These are phyloP conservation scores for Adela reaumurella DNA, from an alignment of 2,888 invertebrate genomes.

Conservation along the genomic window DNA sequence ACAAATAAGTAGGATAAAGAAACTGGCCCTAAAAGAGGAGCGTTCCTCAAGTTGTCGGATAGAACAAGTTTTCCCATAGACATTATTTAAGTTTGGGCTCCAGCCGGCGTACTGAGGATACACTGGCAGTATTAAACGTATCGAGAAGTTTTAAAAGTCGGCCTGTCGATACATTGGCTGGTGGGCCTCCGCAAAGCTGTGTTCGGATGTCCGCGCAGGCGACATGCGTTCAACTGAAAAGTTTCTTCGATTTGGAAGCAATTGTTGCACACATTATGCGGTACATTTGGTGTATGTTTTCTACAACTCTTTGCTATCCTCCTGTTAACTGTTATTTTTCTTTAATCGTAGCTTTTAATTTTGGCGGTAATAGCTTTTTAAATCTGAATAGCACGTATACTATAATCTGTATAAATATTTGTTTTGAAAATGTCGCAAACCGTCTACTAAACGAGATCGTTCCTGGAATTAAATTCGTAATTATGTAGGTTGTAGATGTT, in stretches of 20 bases:
- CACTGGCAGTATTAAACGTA: conserved; percentile 34
- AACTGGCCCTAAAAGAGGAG: conserved; percentile 2
- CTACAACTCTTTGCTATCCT: too few species aligned
- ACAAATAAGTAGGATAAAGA: not conserved
- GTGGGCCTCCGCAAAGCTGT: not conserved
- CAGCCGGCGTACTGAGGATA: not conserved
- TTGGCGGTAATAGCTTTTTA: too few species aligned
- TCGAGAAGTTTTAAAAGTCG: conserved; percentile 39
- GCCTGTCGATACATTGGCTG: conserved; percentile 20
- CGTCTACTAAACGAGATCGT: too few species aligned
- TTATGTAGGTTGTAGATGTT: too few species aligned
- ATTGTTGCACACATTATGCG: too few species aligned
- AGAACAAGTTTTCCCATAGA: conserved; percentile 34
- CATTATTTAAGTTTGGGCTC: conserved; percentile 26
- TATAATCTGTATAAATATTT: too few species aligned
- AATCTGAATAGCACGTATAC: too few species aligned
- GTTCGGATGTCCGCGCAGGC: not conserved
- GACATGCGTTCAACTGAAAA: not conserved
- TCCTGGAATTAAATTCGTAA: too few species aligned
- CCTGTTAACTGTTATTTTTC: too few species aligned
- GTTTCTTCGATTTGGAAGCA: not conserved
- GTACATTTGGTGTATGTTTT: too few species aligned
- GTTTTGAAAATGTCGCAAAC: too few species aligned
- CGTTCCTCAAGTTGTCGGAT: conserved; percentile 28
- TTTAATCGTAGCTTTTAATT: too few species aligned